Base-by-base conservation (phyloP, 2,888 invertebrate genomes). In the Leistus spinibarbis region DNA sequence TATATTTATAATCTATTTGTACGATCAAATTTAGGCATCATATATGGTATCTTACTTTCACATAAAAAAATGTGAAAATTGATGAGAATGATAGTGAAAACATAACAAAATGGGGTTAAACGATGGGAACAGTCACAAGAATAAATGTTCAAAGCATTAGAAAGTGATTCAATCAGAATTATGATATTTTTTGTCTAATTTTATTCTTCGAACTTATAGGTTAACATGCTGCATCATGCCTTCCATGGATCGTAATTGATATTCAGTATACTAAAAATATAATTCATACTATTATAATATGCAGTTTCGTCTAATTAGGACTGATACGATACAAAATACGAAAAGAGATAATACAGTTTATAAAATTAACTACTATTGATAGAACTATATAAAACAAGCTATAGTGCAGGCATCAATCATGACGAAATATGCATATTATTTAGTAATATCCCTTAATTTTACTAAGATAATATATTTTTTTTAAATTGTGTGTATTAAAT, bases 81-180 rank as follows among this genome's bases (percentile, higher is more conserved):
- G 60, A 60, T 20, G 64, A 10, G 64, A 24, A 24, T 24, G 64
- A 66, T 66, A 66, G 66, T 53, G 66, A 66, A 66, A 66, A 66
- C 54, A 22, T 40, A 22, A 63, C 22, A 16, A 63, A 63, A 20
- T 22, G 66, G 66, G 53, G 53, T 19, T 66, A 66, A 27, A 66
- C 13, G 5, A 66, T 53, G 66, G 23, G 3, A n/a, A 16, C 13
- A n/a, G 2, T 23, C 23, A 64, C n/a, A 64, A 23, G 64, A 24
- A 64, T 19, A 64, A 64, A 66, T 20, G 9, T 53, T 66, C 20
- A 40, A 20, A 66, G 9, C 27, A 40, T 66, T 66, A 66, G 66
- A 66, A 66, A 66, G 66, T 53, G 17, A 53, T 66, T 40, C 40
- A 24, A 24, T 24, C 24, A 40, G 40, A 40, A 40, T 40, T 4